Conservation (phyloP, 37 sponge, comb jelly and placozoan species). For the Trichoplax adhaerens region DNA sequence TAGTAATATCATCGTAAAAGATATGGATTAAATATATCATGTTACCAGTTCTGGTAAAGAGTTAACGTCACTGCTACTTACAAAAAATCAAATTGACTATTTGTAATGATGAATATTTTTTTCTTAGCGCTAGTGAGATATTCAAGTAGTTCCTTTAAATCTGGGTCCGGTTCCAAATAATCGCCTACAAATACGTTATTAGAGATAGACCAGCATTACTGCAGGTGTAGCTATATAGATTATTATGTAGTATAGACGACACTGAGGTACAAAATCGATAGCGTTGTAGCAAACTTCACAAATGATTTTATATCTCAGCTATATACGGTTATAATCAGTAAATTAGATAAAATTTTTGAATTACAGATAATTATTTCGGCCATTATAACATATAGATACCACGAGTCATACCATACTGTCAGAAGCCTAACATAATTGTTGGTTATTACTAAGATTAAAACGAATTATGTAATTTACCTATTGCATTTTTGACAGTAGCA, state of each 20-base stretch:
- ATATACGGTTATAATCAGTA: too few species aligned
- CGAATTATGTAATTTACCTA: constrained; percentile 8
- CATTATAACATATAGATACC: too few species aligned
- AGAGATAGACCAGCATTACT: background rate
- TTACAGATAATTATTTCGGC: too few species aligned
- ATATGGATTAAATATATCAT: too few species aligned
- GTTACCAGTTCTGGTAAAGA: background rate
- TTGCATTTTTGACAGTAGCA: constrained; percentile 23
- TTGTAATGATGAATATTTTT: constrained; percentile 79
- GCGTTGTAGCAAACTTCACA: too few species aligned
- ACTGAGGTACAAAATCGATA: background rate
- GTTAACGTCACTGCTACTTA: constrained; percentile 20
- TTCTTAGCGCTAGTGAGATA: constrained; percentile 47
- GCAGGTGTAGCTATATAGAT: background rate
- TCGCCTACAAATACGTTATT: constrained; percentile 11
- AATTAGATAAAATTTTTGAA: too few species aligned
- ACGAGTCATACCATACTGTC: too few species aligned
- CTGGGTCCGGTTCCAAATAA: constrained; percentile 26
- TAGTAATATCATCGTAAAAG: too few species aligned
- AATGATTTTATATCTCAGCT: too few species aligned
- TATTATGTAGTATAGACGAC: too few species aligned
- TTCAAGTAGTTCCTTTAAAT: constrained; percentile 28
- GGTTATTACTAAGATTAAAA: too few species aligned
- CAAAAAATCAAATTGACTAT: constrained; percentile 77
- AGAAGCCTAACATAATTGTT: too few species aligned